phyloP scores from a whole-genome alignment of 2,888 invertebrate genomes.

The Mesorhabditis spiculigera region DNA sequence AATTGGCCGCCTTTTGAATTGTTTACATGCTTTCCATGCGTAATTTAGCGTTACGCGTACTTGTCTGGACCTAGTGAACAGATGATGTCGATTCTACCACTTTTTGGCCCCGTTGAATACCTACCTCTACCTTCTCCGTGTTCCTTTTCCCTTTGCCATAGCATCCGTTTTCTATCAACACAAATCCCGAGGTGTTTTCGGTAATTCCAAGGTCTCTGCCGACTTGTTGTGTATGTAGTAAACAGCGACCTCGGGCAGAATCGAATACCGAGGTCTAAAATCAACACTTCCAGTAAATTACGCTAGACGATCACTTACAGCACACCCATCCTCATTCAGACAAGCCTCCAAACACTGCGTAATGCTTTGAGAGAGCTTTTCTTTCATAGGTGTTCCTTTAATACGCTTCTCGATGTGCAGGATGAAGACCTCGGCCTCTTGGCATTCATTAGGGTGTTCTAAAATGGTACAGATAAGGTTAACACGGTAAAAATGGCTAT shows the following conservation, averaged over 20 bases:
- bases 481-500: too few relatives aligned
- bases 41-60: too few relatives aligned
- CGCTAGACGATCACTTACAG: conserved; percentile 19
- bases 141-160: not conserved
- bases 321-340: conserved; percentile 32
- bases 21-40: conserved; percentile 14
- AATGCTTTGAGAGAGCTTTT: conserved; percentile 19
- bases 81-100: conserved; percentile 9
- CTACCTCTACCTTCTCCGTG: not conserved
- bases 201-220: conserved; percentile 26
- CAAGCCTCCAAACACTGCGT: conserved; percentile 40
- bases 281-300: conserved; percentile 10
- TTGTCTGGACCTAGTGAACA: not conserved
- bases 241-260: conserved; percentile 32
- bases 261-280: conserved; percentile 43
- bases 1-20: not conserved
- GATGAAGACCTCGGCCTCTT: conserved; percentile 50
- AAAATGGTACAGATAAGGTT: conserved; percentile 9
- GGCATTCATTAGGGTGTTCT: conserved; percentile 37
- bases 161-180: conserved; percentile 54
- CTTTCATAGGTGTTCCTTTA: conserved; percentile 7
- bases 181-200: conserved; percentile 40
- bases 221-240: conserved; percentile 28
- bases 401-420: conserved; percentile 48
- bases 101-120: not conserved